Base-by-base conservation (phyloP, 1,140 invertebrate species). In the Leucophenga varia region DNA sequence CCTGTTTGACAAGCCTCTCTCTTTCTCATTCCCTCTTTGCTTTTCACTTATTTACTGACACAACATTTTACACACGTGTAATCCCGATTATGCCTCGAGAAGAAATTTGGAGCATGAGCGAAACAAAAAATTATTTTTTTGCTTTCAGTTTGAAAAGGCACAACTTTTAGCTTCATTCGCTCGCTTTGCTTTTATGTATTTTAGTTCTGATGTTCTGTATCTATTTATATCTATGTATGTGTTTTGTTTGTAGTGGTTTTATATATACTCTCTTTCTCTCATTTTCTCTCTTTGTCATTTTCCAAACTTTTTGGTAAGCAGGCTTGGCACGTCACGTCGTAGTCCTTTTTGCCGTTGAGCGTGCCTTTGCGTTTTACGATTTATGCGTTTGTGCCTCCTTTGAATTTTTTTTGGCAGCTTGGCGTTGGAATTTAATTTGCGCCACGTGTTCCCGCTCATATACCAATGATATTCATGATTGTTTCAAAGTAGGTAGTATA, bases 51-150 rank as follows among this genome's bases (percentile, higher is more conserved):
- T 56, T 52, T 52, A 47, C 47, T 16, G 30, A 38, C 28, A 32
- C 36, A 47, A 19, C 50, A 54, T 59, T 63, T 59, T 44, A 60
- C 64, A 67, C 63, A 68, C 63, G 56, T 64, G 64, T 57, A 46
- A 50, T 41, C 51, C 46, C 30, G 32, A 42, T 45, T 36, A 52
- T 35, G 47, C 25, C 34, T 28, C 7, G 21, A 20, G 34, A 21
- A 25, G 25, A 6, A 28, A 28, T 7, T 6, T 14, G 35, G 12
- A 22, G 4, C 40, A 34, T 37, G n/a, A 39, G 49, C 20, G 32
- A 45, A 46, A 41, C 48, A 43, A 43, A 28, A 43, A 28, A 6
- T 28, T 28, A 7, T 28, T 6, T 28, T 6, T 12, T 6, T 12
- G 25, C 25, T 28, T 12, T 28, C 25, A n/a, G n/a, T n/a, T n/a